Percentiles rank a stretch among this genome's conserved stretches.
These are phyloP conservation scores for Misgurnus anguillicaudatus DNA, from an alignment of 2,113 vertebrate genomes.

Conservation along the genomic window DNA sequence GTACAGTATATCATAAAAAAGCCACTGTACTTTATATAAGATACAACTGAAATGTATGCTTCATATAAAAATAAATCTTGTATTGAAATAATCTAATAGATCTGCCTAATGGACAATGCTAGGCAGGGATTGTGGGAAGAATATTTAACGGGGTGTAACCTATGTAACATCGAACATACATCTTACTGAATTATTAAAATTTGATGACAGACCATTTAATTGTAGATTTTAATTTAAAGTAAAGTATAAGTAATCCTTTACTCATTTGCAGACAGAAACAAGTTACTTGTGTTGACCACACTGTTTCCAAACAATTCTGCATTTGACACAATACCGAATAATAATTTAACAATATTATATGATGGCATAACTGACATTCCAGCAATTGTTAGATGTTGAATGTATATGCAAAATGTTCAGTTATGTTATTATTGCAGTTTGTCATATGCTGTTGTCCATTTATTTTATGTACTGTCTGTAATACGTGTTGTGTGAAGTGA, in stretches of 20 bases:
- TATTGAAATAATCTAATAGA: neutral
- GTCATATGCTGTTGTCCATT: conserved; percentile 22
- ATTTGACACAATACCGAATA: neutral
- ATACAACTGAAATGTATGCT: neutral
- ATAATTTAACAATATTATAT: neutral
- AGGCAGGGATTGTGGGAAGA: neutral
- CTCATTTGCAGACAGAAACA: neutral
- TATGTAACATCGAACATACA: conserved; percentile 1
- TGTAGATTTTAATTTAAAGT: conserved; percentile 3
- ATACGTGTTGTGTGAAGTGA: conserved; percentile 14
- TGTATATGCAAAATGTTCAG: conserved; percentile 23
- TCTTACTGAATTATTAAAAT: conserved; percentile 38
- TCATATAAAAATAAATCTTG: neutral
- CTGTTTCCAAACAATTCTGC: neutral
- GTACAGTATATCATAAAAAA: conserved; percentile 3
- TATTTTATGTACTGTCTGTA: conserved; percentile 31
- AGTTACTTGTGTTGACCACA: conserved; percentile 14
- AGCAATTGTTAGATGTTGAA: conserved; percentile 19
- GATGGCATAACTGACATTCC: conserved; percentile 44
- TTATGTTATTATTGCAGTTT: conserved; percentile 1
- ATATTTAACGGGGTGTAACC: too few species aligned
- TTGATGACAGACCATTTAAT: conserved; percentile 27
- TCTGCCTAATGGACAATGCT: neutral
- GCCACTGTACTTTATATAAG: conserved; percentile 5
- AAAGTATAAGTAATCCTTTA: neutral